Conservation (phyloP, 1,140 invertebrate species). For the Pseudoatta argentina region DNA sequence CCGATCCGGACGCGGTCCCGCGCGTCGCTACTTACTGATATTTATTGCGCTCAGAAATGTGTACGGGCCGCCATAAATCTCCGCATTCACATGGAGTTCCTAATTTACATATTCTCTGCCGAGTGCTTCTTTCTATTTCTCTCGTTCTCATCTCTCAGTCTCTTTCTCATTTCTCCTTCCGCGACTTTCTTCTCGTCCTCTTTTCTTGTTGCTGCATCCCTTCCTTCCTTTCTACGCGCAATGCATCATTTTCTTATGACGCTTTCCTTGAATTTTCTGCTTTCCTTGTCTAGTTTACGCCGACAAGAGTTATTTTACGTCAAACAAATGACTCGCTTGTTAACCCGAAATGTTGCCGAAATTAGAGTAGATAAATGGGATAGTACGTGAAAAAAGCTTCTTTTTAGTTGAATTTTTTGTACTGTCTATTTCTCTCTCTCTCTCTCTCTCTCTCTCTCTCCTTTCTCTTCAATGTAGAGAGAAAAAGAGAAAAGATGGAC, state of each 20-base stretch:
- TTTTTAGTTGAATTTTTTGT: no score
- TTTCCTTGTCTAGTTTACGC: neutral
- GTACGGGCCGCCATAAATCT: constrained; percentile 85
- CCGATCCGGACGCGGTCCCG: constrained; percentile 54
- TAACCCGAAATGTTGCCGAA: neutral
- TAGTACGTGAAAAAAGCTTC: neutral
- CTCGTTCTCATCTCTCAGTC: constrained; percentile 18
- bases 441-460: no score
- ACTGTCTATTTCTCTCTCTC: no score
- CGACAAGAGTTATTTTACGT: neutral
- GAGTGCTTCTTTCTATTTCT: constrained; percentile 51
- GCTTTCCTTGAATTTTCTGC: constrained; percentile 29
- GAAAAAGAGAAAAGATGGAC: no score
- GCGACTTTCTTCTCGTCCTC: constrained; percentile 42
- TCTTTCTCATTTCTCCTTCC: constrained; percentile 44
- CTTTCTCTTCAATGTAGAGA: no score
- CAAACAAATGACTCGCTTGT: constrained; percentile 4
- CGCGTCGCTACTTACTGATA: constrained; percentile 85
- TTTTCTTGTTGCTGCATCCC: neutral
- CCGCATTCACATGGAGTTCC: constrained; percentile 85
- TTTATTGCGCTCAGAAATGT: constrained; percentile 86
- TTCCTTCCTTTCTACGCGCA: neutral
- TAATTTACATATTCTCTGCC: constrained; percentile 85
- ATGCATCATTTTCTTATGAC: constrained; percentile 24
- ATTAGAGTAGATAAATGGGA: neutral